Percentiles rank a stretch among this genome's conserved stretches.
These are phyloP conservation scores for Epicauta chinensis DNA, from an alignment of 1,140 invertebrate species.

Conservation along the genomic window DNA sequence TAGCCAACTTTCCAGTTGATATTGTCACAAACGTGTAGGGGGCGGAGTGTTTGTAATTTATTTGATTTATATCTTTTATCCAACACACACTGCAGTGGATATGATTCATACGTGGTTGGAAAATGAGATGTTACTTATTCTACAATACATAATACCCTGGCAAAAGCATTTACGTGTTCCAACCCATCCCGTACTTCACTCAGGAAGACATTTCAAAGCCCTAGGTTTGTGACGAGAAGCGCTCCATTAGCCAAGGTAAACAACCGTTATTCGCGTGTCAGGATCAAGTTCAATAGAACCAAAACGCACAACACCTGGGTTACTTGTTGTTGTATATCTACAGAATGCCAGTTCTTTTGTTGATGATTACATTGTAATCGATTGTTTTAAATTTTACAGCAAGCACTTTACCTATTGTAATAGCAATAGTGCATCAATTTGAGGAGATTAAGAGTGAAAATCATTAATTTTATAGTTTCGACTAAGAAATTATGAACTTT, in stretches of 20 bases:
- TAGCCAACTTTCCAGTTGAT: no score
- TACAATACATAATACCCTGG: conserved; percentile 16
- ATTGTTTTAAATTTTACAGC: not conserved
- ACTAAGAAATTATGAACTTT: conserved; percentile 10
- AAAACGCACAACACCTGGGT: conserved; percentile 15
- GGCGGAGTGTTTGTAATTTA: not conserved
- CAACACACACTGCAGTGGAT: conserved; percentile 1
- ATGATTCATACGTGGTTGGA: conserved; percentile 13
- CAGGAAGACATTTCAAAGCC: conserved; percentile 15
- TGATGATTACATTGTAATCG: conserved; percentile 2
- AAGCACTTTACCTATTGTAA: not conserved
- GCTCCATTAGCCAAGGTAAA: conserved; percentile 22
- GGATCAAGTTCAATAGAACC: conserved; percentile 16
- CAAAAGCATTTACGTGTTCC: conserved; percentile 22
- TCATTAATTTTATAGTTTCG: conserved; percentile 15
- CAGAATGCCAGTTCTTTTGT: not conserved
- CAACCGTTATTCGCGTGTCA: conserved; percentile 14
- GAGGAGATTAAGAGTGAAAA: conserved; percentile 5
- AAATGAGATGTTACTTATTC: conserved; percentile 18
- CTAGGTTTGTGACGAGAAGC: conserved; percentile 8
- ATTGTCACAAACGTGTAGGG: no score
- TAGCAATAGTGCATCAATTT: not conserved
- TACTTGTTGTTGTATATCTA: not conserved
- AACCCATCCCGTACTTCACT: conserved; percentile 15
- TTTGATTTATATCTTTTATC: conserved; percentile 14